These are phyloP conservation scores for Gymnocephalus cernua DNA, from an alignment of 2,113 vertebrate genomes.

Conservation along the genomic window DNA sequence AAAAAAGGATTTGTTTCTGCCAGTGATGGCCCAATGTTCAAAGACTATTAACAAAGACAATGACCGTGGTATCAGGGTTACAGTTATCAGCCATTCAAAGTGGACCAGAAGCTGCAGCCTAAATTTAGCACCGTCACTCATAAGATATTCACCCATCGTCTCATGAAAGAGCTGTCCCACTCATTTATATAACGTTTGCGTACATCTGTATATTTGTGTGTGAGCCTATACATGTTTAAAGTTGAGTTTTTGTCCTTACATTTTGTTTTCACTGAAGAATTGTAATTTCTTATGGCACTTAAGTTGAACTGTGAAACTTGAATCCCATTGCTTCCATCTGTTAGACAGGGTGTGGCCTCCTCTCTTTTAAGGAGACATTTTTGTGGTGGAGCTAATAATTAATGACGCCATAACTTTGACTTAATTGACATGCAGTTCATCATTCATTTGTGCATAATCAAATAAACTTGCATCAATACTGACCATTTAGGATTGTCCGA, in stretches of 20 bases:
- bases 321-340: conserved; percentile 40
- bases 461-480: neutral
- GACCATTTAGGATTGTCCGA: neutral
- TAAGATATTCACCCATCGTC: conserved; percentile 78
- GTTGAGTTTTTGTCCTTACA: conserved; percentile 17
- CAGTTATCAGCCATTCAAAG: conserved; percentile 41
- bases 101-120: conserved; percentile 48
- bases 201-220: conserved; percentile 8
- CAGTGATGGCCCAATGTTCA: neutral
- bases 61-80: conserved; percentile 18
- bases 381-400: conserved; percentile 20
- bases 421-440: neutral
- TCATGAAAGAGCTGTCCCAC: conserved; percentile 45
- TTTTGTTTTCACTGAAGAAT: conserved; percentile 29
- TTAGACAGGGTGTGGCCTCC: conserved; percentile 47
- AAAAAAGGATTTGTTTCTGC: neutral
- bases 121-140: conserved; percentile 74
- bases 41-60: neutral
- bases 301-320: conserved; percentile 36
- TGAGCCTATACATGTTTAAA: neutral
- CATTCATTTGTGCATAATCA: neutral
- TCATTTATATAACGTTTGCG: conserved; percentile 57
- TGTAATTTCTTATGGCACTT: conserved; percentile 34
- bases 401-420: neutral
- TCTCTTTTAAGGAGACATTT: conserved; percentile 46